A percentile compares a stretch with the other conserved stretches of the same genome.
Evolutionary conservation across 2,797 vertebrate species (phyloP).

Genomic region (Chaenodraco wilsoni): DNA sequence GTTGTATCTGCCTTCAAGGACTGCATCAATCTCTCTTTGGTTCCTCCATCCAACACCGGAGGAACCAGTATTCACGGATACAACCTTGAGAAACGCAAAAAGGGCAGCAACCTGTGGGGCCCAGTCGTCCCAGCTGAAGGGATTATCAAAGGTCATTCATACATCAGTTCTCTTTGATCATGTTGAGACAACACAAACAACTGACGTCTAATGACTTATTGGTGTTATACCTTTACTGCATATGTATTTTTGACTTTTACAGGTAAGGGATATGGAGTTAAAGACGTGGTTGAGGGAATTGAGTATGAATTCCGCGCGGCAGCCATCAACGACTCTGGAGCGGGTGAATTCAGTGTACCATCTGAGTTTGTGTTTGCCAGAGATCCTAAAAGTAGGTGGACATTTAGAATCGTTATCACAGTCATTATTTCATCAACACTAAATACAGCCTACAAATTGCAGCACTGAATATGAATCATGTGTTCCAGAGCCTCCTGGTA

Average conservation of each 20-base stretch:
- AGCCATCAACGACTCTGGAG: slow-evolving; percentile 89
- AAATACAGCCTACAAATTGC: slow-evolving; percentile 1
- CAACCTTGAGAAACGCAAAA: slow-evolving; percentile 90
- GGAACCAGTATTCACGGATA: slow-evolving; percentile 88
- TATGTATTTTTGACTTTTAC: slow-evolving; percentile 12
- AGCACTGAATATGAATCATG: slow-evolving; percentile 34
- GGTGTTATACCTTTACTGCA: neutral
- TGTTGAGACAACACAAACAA: neutral
- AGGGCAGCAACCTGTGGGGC: slow-evolving; percentile 88
- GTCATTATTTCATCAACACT: neutral
- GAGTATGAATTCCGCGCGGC: slow-evolving; percentile 92
- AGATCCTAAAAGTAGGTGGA: slow-evolving; percentile 88
- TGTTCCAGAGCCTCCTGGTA: slow-evolving; percentile 87
- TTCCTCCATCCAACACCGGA: slow-evolving; percentile 82
- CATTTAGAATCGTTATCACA: slow-evolving; percentile 14
- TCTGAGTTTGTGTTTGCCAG: slow-evolving; percentile 87
- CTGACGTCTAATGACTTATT: neutral
- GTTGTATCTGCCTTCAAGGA: slow-evolving; percentile 84
- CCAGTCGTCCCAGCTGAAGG: slow-evolving; percentile 76
- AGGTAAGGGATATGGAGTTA: slow-evolving; percentile 82
- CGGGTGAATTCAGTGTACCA: slow-evolving; percentile 86
- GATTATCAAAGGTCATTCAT: slow-evolving; percentile 80
- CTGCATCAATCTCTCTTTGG: slow-evolving; percentile 87
- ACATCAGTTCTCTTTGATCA: slow-evolving; percentile 3
- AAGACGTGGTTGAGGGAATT: slow-evolving; percentile 85